Conservation (phyloP, 2,797 vertebrate genomes). For the Gadopsis bispinosus region DNA sequence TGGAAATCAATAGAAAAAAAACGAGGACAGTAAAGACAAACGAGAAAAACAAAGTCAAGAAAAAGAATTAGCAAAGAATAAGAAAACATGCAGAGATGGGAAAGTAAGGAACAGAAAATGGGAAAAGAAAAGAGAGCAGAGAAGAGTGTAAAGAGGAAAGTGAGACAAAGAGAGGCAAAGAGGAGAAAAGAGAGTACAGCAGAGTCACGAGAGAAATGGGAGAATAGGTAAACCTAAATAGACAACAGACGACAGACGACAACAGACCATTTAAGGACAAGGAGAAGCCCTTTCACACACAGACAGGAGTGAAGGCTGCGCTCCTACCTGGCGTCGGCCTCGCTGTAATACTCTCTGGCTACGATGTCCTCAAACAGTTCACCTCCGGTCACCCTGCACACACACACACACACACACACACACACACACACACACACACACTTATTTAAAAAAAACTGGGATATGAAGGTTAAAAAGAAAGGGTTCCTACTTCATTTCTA, state of each 20-base stretch:
- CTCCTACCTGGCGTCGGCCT: slow-evolving; percentile 97
- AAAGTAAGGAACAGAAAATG: slow-evolving; percentile 18
- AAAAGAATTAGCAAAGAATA: not conserved
- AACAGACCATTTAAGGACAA: slow-evolving; percentile 32
- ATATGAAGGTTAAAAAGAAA: slow-evolving; percentile 6
- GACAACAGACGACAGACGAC: slow-evolving; percentile 37
- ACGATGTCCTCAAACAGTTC: slow-evolving; percentile 99
- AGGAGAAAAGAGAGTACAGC: not conserved
- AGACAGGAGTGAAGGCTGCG: slow-evolving; percentile 15
- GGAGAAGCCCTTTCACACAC: slow-evolving; percentile 25
- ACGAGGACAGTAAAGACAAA: slow-evolving; percentile 1
- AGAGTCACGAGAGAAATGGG: slow-evolving; percentile 15
- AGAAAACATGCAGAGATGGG: not conserved
- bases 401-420: slow-evolving; percentile 37
- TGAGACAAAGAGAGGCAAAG: too few relatives aligned
- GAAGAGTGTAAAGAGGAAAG: not conserved
- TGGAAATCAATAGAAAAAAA: not conserved
- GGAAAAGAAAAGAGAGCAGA: not conserved
- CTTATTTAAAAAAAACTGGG: slow-evolving; percentile 19
- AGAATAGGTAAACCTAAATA: slow-evolving; percentile 1
- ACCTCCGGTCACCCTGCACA: slow-evolving; percentile 93
- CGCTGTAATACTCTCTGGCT: slow-evolving; percentile 98
- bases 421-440: slow-evolving; percentile 40
- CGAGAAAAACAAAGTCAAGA: not conserved
- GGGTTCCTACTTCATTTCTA: slow-evolving; percentile 29